phyloP scores from a whole-genome alignment of 1,140 invertebrate genomes.

The Elysia chlorotica region DNA sequence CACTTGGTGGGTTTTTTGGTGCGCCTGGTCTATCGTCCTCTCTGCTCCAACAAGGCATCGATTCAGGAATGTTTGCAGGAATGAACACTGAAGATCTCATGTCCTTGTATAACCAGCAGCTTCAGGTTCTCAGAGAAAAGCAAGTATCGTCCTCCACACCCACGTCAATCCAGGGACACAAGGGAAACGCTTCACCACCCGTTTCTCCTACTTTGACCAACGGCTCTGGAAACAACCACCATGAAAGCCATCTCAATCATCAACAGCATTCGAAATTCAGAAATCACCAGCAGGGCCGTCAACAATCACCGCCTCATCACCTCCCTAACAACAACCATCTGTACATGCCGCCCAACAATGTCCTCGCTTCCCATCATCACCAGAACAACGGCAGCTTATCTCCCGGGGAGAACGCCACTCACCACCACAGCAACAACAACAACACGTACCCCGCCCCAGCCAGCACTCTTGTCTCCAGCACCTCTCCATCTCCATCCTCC shows the following conservation, averaged over 20 bases:
- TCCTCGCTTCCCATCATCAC: no score
- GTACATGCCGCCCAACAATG: not conserved
- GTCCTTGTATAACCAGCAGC: constrained; percentile 34
- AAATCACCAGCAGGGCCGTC: not conserved
- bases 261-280: not conserved
- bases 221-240: not conserved
- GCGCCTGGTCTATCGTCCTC: constrained; percentile 26
- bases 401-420: not conserved
- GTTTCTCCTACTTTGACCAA: not conserved
- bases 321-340: not conserved
- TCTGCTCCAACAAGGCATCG: constrained; percentile 1
- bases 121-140: constrained; percentile 17
- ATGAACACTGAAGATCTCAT: constrained; percentile 35
- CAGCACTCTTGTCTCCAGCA: not conserved
- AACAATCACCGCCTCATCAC: not conserved
- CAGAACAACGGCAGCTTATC: not conserved
- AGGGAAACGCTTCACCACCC: not conserved
- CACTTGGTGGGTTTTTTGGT: constrained; percentile 55
- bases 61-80: constrained; percentile 4
- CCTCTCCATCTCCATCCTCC: not conserved
- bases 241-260: not conserved
- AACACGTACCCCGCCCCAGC: not conserved
- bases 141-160: not conserved
- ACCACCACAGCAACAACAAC: not conserved
- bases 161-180: not conserved